Evolutionary conservation across 2,797 vertebrate genomes (phyloP).

Genomic region (Lacerta agilis): DNA sequence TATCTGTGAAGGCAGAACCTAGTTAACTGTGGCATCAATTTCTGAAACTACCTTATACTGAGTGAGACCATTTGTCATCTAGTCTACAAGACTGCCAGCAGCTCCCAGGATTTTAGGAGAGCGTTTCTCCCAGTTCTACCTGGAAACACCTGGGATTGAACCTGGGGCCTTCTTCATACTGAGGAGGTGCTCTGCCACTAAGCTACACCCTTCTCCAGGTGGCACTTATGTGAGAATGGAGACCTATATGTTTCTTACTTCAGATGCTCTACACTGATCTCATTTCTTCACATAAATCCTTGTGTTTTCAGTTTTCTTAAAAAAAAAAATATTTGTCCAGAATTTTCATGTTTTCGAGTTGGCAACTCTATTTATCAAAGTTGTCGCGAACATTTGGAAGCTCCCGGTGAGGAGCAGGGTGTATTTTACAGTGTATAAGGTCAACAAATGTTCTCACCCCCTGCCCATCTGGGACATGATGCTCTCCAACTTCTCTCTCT

Average conservation of each 20-base stretch:
- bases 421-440: conserved; percentile 35
- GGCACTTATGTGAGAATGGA: neutral
- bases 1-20: too few relatives aligned
- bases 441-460: conserved; percentile 42
- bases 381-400: conserved; percentile 24
- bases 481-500: conserved; percentile 1
- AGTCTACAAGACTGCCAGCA: too few relatives aligned
- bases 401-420: neutral
- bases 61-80: too few relatives aligned
- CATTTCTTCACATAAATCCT: neutral
- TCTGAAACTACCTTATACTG: too few relatives aligned
- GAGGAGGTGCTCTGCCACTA: too few relatives aligned
- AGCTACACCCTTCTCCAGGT: too few relatives aligned
- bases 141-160: too few relatives aligned
- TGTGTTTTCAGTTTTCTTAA: neutral
- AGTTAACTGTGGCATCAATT: too few relatives aligned
- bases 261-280: neutral
- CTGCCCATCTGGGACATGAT: conserved; percentile 25
- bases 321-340: neutral
- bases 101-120: too few relatives aligned
- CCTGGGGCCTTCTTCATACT: too few relatives aligned
- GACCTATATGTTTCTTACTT: neutral
- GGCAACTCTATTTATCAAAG: conserved; percentile 1
- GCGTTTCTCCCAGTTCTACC: too few relatives aligned
- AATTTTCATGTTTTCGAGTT: conserved; percentile 8